A percentile compares a stretch with the other conserved stretches of the same genome.
Conservation (phyloP, 2,797 vertebrate genomes). For the Rhinogobio ventralis region DNA sequence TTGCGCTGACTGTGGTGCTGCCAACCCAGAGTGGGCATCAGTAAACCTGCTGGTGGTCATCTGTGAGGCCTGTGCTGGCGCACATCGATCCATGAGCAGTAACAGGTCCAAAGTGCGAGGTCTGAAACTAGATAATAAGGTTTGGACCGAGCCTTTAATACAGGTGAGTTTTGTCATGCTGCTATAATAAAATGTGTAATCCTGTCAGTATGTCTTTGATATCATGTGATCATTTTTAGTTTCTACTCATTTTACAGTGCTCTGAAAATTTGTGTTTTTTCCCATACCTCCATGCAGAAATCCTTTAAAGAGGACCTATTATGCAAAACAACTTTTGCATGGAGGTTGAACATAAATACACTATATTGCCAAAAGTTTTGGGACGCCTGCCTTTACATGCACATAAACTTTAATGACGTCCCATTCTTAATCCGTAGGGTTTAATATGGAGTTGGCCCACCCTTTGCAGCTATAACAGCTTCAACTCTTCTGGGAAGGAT, state of each 20-base stretch:
- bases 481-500: too few relatives aligned
- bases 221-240: not conserved
- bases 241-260: not conserved
- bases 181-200: not conserved
- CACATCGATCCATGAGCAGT: conserved; percentile 68
- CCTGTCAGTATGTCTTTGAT: not conserved
- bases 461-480: too few relatives aligned
- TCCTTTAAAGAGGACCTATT: too few relatives aligned
- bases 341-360: too few relatives aligned
- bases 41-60: conserved; percentile 80
- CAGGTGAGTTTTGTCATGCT: conserved; percentile 68
- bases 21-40: conserved; percentile 80
- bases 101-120: conserved; percentile 78
- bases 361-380: too few relatives aligned
- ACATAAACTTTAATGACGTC: too few relatives aligned
- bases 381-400: too few relatives aligned
- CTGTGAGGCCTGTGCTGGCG: conserved; percentile 78
- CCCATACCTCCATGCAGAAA: too few relatives aligned
- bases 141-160: conserved; percentile 79
- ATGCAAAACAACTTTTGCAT: too few relatives aligned
- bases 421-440: too few relatives aligned
- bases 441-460: too few relatives aligned
- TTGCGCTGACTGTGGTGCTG: conserved; percentile 74
- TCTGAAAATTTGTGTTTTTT: not conserved
- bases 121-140: conserved; percentile 79